phyloP scores from a whole-genome alignment of 1,140 invertebrate genomes.

The Rhopalosiphum padi region DNA sequence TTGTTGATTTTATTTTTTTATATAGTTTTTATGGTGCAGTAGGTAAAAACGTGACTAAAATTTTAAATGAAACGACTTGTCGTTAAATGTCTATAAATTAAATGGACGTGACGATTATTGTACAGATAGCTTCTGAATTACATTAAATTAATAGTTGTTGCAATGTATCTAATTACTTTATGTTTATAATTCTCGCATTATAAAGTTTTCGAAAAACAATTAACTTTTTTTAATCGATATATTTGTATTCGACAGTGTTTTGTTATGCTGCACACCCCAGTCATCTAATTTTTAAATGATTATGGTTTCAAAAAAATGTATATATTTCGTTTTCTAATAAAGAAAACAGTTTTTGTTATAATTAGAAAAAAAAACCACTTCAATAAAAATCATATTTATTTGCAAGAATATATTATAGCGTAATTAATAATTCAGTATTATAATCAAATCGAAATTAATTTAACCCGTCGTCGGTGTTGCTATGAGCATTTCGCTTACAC shows the following conservation, averaged over 20 bases:
- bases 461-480: too few species aligned
- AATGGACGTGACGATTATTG: background rate
- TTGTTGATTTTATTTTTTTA: background rate
- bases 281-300: background rate
- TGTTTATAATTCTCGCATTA: background rate
- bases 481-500: too few species aligned
- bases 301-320: background rate
- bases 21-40: background rate
- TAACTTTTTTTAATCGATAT: conserved; percentile 6
- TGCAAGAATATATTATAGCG: background rate
- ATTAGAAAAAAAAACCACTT: background rate
- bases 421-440: background rate
- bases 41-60: background rate
- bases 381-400: background rate
- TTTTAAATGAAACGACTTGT: background rate
- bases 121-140: background rate
- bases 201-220: conserved; percentile 12
- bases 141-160: conserved; percentile 1
- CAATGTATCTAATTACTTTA: background rate
- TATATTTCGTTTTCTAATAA: too few species aligned
- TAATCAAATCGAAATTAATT: background rate
- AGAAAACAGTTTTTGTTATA: background rate
- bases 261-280: background rate
- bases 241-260: background rate
- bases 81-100: conserved; percentile 7